Evolutionary conservation across 2,797 vertebrate genomes (phyloP), one percentile per base, ranked within the genome.

Genomic region (Danio jaintianensis): DNA sequence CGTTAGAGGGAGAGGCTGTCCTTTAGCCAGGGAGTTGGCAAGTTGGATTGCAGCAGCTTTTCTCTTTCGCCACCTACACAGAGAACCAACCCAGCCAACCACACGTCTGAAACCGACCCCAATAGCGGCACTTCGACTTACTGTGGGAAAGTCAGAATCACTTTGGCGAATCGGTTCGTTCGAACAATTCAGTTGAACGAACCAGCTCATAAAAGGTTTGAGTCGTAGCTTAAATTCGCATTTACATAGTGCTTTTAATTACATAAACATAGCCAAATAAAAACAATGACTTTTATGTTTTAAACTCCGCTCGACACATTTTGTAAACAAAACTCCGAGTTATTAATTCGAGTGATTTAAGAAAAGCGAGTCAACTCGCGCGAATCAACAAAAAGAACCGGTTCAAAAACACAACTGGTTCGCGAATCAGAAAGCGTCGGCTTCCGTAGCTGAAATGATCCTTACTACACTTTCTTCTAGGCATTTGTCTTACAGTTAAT

Each of bases 371-470:
- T 40, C 42, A 58, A 29, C 50, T 75, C 45, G 22, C 1, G 1
- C 10, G 22, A 77, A 58, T 58, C 63, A 68, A 58, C 12, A 11
- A 11, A 78, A 78, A 22, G 66, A 70, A 50, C 1, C 40, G 11
- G 29, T 70, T 70, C 55, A 70, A 42, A 10, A 36, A 18, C 12
- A 66, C 50, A 16, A 43, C 48, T 52, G 55, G 50, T 10, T 72
- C 15, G 40, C 59, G 61, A 77, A 70, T 64, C 36, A 22, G 22
- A 45, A 47, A 29, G 62, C 16, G 29, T 75, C 88, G 88, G 88
- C 88, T 83, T 87, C 88, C 88, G 88, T 89, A 87, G 86, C 77
- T 72, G 59, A 84, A 87, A 73, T 76, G 74, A 55, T 82, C 72
- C 72, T 78, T 81, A 82, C 82, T 81, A 73, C 67, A 79, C 56